phyloP scores from a whole-genome alignment of 2,888 invertebrate species.

The Rutpela maculata region DNA sequence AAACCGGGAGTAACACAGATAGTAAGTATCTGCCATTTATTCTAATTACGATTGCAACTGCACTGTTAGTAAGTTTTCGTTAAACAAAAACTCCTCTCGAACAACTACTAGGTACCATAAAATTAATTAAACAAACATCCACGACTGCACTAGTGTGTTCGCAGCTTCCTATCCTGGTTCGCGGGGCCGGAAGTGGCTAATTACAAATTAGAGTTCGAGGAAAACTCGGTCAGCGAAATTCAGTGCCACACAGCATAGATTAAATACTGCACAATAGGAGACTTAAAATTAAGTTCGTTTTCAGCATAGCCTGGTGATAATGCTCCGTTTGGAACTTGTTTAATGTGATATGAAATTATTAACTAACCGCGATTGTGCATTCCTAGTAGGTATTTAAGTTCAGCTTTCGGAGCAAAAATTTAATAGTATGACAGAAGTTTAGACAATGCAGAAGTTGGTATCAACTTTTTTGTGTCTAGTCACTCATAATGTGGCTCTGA shows the following conservation, averaged over 20 bases:
- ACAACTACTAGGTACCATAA: slow-evolving; percentile 46
- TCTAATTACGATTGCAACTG: slow-evolving; percentile 1
- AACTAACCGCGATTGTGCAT: slow-evolving; percentile 4
- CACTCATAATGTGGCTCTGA: not conserved
- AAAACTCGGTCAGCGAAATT: slow-evolving; percentile 50
- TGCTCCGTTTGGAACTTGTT: slow-evolving; percentile 27
- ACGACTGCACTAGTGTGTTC: slow-evolving; percentile 49
- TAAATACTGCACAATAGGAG: slow-evolving; percentile 50
- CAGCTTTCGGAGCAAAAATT: slow-evolving; percentile 1
- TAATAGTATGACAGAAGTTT: not conserved
- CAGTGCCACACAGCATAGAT: slow-evolving; percentile 40
- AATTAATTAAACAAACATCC: slow-evolving; percentile 58
- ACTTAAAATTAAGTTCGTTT: slow-evolving; percentile 38
- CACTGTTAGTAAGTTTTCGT: not conserved
- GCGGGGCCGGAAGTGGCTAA: slow-evolving; percentile 44
- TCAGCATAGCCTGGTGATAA: slow-evolving; percentile 19
- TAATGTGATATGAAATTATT: slow-evolving; percentile 13
- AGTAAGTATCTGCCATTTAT: not conserved
- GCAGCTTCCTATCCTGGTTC: slow-evolving; percentile 44
- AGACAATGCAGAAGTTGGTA: not conserved
- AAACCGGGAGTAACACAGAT: not conserved
- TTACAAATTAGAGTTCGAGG: slow-evolving; percentile 48
- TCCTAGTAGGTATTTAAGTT: not conserved
- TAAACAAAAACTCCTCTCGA: slow-evolving; percentile 50
- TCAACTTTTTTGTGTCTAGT: not conserved